phyloP scores from a whole-genome alignment of 2,888 invertebrate genomes.

The Mesorhabditis sp. region DNA sequence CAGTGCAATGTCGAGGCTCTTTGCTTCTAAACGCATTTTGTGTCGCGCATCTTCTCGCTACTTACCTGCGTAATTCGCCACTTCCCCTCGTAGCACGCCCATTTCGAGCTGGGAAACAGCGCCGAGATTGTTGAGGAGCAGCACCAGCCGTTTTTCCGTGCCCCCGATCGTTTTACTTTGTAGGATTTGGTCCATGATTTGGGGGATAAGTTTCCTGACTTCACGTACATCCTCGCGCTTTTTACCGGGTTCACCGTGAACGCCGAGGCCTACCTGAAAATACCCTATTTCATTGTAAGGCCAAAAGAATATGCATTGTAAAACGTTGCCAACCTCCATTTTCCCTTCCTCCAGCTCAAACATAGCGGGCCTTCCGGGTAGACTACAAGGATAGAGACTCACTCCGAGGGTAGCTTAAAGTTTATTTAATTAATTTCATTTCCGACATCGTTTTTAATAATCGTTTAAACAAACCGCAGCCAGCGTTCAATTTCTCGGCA shows the following conservation, averaged over 20 bases:
- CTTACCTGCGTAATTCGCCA: constrained; percentile 69
- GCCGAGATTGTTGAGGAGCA: constrained; percentile 77
- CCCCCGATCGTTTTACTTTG: background rate
- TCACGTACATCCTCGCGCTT: constrained; percentile 60
- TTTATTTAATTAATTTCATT: background rate
- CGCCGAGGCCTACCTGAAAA: constrained; percentile 33
- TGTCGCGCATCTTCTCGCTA: constrained; percentile 12
- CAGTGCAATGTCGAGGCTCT: constrained; percentile 49
- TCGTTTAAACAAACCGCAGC: constrained; percentile 54
- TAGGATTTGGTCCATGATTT: background rate
- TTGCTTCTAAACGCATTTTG: constrained; percentile 17
- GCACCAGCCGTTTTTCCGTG: constrained; percentile 63
- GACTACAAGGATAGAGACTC: constrained; percentile 69
- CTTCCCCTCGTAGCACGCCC: constrained; percentile 71
- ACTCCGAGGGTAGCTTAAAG: constrained; percentile 71
- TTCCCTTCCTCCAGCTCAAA: constrained; percentile 69
- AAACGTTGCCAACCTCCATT: constrained; percentile 65
- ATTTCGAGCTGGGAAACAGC: constrained; percentile 74
- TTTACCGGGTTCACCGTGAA: constrained; percentile 65
- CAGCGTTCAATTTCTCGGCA: constrained; percentile 46
- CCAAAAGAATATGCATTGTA: constrained; percentile 63
- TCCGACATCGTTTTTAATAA: background rate
- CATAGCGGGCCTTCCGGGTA: constrained; percentile 69
- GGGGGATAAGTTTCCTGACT: constrained; percentile 22
- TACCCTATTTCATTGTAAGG: constrained; percentile 55